Conservation (phyloP, 2,113 vertebrate genomes). For the Burhinus oedicnemus region DNA sequence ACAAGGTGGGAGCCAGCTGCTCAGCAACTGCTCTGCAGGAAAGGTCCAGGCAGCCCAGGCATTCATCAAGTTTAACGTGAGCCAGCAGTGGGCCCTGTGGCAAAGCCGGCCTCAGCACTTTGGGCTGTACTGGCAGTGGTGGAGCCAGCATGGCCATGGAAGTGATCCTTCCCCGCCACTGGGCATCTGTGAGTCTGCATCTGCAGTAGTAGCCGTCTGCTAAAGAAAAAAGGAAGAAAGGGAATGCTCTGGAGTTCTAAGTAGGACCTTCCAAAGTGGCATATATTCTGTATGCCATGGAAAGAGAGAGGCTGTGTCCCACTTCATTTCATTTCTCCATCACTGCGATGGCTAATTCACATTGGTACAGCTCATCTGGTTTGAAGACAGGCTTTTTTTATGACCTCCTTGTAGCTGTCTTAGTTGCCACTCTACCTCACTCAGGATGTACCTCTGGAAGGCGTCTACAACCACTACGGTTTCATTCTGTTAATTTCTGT, state of each 20-base stretch:
- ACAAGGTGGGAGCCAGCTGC: accelerated
- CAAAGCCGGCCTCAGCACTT: background rate
- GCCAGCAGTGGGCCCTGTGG: background rate
- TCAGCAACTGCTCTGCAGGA: background rate
- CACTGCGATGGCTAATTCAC: background rate
- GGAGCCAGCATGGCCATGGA: accelerated
- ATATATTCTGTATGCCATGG: background rate
- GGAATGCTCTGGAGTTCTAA: background rate
- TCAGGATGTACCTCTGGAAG: background rate
- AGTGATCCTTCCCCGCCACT: background rate
- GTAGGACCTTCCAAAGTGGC: background rate
- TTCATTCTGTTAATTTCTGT: background rate
- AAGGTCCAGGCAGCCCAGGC: background rate
- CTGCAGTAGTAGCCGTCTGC: background rate
- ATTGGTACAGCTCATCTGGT: background rate
- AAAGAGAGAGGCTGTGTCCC: background rate
- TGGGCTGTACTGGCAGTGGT: background rate
- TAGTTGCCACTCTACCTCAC: background rate
- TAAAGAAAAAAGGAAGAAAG: background rate
- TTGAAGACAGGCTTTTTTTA: accelerated
- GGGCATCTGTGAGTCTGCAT: background rate
- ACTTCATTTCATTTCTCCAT: background rate
- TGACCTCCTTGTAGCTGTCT: background rate
- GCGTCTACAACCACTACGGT: background rate
- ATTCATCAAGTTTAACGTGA: accelerated